Evolutionary conservation across 2,888 invertebrate species (phyloP), one percentile per base, ranked within the genome.

Genomic region (Pammene aurita): DNA sequence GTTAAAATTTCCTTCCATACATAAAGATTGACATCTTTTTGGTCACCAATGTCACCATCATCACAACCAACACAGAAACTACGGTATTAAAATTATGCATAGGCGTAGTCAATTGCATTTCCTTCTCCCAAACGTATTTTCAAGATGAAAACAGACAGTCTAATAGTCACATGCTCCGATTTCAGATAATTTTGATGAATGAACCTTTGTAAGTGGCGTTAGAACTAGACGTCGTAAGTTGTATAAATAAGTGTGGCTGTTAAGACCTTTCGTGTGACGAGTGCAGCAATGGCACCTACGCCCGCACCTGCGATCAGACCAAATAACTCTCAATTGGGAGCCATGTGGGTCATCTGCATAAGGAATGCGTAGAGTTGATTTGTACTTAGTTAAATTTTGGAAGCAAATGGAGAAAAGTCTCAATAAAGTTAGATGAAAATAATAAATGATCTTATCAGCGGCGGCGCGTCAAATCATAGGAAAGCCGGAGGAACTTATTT

Each of bases 281-380:
- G 35, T 5, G 41, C 5, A 41, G 41, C 50, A 38, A 14, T 79
- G 74, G 80, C 82, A 82, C 83, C 81, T 82, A 82, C 82, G 78
- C 78, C 80, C 79, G 80, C 87, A 88, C 87, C 88, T 88, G 88
- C 80, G 76, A 80, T 84, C 86, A 83, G 84, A 85, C 83, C 81
- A 87, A 86, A 84, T 84, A 75, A 72, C 79, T 77, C 81, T 84
- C 85, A 87, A 89, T 89, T 88, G 87, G 76, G 66, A 71, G 72
- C 66, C 75, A 87, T 86, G 84, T 86, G 84, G 85, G 85, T 81
- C 83, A 80, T 65, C 5, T 72, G 18, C 74, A 69, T 71, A 14
- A 0, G 60, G n/a, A 18, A 44, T 26, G 14, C 1, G 14, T 82
- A 70, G 85, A 85, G 82, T 60, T 13, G 76, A 7, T 16, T 26